A percentile compares a stretch with the other conserved stretches of the same genome.
Conservation (phyloP, 1,140 invertebrate genomes). For the Ptiloglossa arizonensis region DNA sequence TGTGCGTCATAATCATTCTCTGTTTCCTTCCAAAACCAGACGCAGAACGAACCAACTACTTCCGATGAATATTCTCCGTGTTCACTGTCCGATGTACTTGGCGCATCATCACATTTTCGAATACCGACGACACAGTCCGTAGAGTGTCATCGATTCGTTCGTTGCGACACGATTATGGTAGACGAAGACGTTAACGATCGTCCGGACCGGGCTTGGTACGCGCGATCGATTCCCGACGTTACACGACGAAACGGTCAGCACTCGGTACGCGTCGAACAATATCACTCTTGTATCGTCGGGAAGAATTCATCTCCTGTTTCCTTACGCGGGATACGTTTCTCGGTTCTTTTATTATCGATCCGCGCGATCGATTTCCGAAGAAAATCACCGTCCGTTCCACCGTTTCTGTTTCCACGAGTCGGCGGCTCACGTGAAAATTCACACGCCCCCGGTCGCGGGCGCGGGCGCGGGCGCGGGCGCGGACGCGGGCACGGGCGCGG, state of each 20-base stretch:
- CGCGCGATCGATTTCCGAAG: background rate
- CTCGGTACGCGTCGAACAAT: background rate
- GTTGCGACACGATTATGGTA: too few species aligned
- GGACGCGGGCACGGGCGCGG: too few species aligned
- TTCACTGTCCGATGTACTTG: background rate
- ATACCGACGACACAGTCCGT: background rate
- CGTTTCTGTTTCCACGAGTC: too few species aligned
- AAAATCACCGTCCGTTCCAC: background rate
- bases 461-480: too few species aligned
- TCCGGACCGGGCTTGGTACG: too few species aligned
- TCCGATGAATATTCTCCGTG: background rate
- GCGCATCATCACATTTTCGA: constrained; percentile 33
- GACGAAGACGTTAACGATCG: too few species aligned
- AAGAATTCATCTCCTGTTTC: background rate
- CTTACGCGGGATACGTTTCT: background rate
- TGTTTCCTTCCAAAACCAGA: background rate
- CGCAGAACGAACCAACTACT: constrained; percentile 12
- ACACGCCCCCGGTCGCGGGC: too few species aligned
- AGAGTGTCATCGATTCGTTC: background rate
- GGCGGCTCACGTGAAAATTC: too few species aligned
- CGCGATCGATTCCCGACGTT: background rate
- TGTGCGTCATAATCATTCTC: constrained; percentile 58
- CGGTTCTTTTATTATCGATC: too few species aligned
- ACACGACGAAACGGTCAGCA: background rate
- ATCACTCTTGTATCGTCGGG: background rate